phyloP scores from a whole-genome alignment of 2,113 vertebrate genomes.

The Ophiodon elongatus region DNA sequence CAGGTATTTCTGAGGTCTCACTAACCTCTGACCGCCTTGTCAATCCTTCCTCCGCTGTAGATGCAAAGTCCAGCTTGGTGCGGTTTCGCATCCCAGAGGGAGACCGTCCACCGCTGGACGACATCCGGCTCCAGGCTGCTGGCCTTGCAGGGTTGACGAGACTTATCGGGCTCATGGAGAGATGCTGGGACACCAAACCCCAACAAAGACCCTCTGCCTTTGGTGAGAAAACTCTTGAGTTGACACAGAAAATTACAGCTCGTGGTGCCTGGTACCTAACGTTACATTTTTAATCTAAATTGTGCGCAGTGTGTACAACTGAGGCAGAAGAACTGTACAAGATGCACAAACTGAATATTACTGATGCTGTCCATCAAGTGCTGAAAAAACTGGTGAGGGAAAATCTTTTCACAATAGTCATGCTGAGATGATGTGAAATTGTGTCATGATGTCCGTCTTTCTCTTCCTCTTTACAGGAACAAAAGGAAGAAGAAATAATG shows the following conservation, averaged over 20 bases:
- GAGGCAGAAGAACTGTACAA: conserved; percentile 64
- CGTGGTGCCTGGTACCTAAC: neutral
- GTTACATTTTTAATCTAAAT: neutral
- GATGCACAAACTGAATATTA: conserved; percentile 59
- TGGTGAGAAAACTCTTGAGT: conserved; percentile 56
- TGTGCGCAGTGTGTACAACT: conserved; percentile 65
- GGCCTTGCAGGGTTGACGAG: conserved; percentile 35
- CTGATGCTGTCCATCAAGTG: conserved; percentile 47
- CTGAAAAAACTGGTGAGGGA: conserved; percentile 72
- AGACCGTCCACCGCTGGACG: conserved; percentile 70
- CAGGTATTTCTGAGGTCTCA: neutral
- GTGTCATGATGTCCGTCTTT: conserved; percentile 14
- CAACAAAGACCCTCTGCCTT: conserved; percentile 54
- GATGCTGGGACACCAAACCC: conserved; percentile 68
- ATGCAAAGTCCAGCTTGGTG: conserved; percentile 62
- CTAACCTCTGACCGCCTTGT: neutral
- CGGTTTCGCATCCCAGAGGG: conserved; percentile 72
- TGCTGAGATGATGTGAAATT: neutral
- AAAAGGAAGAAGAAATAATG: neutral
- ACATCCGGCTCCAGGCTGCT: conserved; percentile 10
- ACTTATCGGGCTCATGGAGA: conserved; percentile 67
- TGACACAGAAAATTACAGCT: neutral
- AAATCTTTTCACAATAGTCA: neutral
- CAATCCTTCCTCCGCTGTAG: conserved; percentile 14
- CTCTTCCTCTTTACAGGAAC: conserved; percentile 64